phyloP scores from a whole-genome alignment of 2,797 vertebrate genomes.

The Scolopax bukidnonensis region DNA sequence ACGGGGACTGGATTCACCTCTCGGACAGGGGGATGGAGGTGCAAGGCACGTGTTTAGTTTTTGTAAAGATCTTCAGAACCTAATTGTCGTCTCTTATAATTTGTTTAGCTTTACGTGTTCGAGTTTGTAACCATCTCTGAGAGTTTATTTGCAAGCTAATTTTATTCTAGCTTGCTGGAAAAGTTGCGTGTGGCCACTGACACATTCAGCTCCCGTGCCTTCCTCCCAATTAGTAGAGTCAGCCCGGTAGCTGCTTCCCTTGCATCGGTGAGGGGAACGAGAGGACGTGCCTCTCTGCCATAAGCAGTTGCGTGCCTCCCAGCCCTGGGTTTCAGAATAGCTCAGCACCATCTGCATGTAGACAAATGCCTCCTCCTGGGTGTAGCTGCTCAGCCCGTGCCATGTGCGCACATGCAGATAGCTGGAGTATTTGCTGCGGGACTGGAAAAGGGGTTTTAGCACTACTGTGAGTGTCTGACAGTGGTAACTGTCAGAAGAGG shows the following conservation, averaged over 20 bases:
- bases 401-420: neutral
- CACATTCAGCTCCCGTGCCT: neutral
- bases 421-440: neutral
- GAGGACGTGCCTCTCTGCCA: neutral
- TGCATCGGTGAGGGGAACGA: neutral
- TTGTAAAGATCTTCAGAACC: neutral
- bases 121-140: neutral
- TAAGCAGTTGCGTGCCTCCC: neutral
- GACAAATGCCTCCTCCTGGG: neutral
- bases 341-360: slow-evolving; percentile 6
- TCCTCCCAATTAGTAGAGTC: neutral
- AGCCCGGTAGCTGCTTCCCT: neutral
- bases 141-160: neutral
- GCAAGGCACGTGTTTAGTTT: fast-evolving
- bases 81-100: neutral
- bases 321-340: neutral
- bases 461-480: neutral
- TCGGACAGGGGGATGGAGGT: neutral
- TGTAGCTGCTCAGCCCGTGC: neutral
- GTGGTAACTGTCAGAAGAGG: neutral
- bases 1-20: neutral
- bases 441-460: neutral
- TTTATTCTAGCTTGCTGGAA: slow-evolving; percentile 28
- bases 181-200: slow-evolving; percentile 21
- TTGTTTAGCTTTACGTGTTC: neutral